These are phyloP conservation scores for Panagrolaimus sp. DNA, from an alignment of 1,140 invertebrate species.

Conservation along the genomic window DNA sequence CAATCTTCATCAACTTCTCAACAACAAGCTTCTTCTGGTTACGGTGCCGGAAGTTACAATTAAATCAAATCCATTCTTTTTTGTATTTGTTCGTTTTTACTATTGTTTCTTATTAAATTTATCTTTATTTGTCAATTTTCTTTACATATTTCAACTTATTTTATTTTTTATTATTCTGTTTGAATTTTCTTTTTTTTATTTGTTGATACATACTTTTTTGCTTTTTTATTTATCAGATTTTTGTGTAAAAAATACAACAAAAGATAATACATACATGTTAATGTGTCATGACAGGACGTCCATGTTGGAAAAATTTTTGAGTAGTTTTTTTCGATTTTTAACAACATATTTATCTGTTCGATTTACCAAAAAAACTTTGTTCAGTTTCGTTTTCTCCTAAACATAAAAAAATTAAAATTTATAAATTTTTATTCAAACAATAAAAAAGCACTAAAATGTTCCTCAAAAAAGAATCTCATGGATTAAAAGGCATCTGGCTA, in stretches of 20 bases:
- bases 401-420: too few species aligned
- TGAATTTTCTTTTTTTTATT: background rate
- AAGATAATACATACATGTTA: too few species aligned
- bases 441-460: too few species aligned
- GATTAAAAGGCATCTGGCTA: too few species aligned
- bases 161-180: background rate
- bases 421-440: too few species aligned
- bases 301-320: conserved; percentile 1
- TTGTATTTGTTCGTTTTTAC: background rate
- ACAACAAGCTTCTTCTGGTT: background rate
- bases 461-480: too few species aligned
- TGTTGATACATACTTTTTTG: conserved; percentile 3
- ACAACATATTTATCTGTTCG: too few species aligned
- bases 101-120: conserved; percentile 9
- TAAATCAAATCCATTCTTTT: background rate
- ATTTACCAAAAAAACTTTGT: too few species aligned
- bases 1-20: conserved; percentile 18
- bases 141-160: background rate
- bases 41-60: conserved; percentile 6
- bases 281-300: background rate
- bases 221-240: too few species aligned
- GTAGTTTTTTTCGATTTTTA: too few species aligned
- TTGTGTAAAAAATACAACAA: too few species aligned
- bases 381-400: too few species aligned
- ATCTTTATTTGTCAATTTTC: background rate